Conservation (phyloP, 2,888 invertebrate species). For the Anagyrus pseudococci region DNA sequence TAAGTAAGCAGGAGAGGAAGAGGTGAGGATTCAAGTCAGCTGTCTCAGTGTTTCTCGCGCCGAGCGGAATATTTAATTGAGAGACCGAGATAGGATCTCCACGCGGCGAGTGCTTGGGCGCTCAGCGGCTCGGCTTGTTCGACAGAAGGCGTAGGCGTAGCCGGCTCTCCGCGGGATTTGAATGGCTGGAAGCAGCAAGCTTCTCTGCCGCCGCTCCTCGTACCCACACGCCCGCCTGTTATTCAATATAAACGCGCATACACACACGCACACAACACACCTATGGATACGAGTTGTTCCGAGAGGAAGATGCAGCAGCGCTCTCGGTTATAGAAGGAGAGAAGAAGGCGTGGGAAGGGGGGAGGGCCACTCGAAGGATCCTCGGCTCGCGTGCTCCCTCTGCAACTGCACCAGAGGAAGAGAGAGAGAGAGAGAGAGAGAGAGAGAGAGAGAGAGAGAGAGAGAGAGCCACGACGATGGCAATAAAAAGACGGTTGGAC, state of each 20-base stretch:
- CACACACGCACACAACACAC: too few species aligned
- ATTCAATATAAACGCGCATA: background rate
- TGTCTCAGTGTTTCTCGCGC: too few species aligned
- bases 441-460: constrained; percentile 31
- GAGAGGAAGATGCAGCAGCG: too few species aligned
- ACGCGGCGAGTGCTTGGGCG: background rate
- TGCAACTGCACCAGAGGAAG: constrained; percentile 7
- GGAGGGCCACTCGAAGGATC: too few species aligned
- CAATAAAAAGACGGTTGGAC: too few species aligned
- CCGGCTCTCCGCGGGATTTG: constrained; percentile 36
- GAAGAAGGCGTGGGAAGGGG: too few species aligned
- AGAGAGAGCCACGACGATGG: constrained; percentile 37
- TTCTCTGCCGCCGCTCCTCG: background rate
- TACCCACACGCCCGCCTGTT: background rate
- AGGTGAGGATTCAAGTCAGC: too few species aligned
- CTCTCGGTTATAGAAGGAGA: too few species aligned
- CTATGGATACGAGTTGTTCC: too few species aligned
- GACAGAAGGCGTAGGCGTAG: constrained; percentile 38
- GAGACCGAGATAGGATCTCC: constrained; percentile 16
- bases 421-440: constrained; percentile 20
- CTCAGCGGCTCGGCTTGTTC: background rate
- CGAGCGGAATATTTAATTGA: constrained; percentile 30
- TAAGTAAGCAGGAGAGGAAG: too few species aligned
- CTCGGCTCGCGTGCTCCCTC: too few species aligned
- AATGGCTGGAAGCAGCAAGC: constrained; percentile 37